Percentiles rank a stretch among this genome's conserved stretches.
These are phyloP conservation scores for Hyperoodon ampullatus DNA, from an alignment of 2,113 vertebrate species.

Conservation along the genomic window DNA sequence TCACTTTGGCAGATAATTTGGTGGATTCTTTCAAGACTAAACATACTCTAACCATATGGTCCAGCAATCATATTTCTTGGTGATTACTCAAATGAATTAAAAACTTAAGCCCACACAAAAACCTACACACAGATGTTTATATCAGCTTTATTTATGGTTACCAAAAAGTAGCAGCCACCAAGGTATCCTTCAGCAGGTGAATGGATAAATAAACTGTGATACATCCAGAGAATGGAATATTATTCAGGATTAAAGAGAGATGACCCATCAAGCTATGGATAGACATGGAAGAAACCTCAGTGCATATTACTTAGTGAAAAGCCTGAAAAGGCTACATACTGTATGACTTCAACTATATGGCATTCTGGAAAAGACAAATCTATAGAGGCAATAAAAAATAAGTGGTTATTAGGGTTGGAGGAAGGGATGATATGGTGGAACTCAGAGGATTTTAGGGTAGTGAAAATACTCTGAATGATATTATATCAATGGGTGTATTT, in stretches of 20 bases:
- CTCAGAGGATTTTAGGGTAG: background rate
- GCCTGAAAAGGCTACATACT: background rate
- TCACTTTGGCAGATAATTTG: background rate
- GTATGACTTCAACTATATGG: background rate
- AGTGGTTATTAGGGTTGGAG: background rate
- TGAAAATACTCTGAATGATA: background rate
- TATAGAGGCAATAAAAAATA: background rate
- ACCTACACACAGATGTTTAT: background rate
- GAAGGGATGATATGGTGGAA: background rate
- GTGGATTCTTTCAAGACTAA: background rate
- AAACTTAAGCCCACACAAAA: background rate
- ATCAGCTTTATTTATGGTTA: background rate
- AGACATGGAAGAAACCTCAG: background rate
- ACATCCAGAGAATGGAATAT: background rate
- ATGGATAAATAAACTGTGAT: background rate
- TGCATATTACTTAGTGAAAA: background rate
- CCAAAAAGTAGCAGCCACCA: background rate
- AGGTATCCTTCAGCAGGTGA: background rate
- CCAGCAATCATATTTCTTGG: background rate
- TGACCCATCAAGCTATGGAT: background rate
- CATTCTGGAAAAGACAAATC: background rate
- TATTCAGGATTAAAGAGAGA: background rate
- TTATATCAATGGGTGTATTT: background rate
- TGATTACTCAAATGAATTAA: background rate
- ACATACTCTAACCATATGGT: background rate